phyloP scores from a whole-genome alignment of 2,113 vertebrate genomes.

The Sylvia atricapilla region DNA sequence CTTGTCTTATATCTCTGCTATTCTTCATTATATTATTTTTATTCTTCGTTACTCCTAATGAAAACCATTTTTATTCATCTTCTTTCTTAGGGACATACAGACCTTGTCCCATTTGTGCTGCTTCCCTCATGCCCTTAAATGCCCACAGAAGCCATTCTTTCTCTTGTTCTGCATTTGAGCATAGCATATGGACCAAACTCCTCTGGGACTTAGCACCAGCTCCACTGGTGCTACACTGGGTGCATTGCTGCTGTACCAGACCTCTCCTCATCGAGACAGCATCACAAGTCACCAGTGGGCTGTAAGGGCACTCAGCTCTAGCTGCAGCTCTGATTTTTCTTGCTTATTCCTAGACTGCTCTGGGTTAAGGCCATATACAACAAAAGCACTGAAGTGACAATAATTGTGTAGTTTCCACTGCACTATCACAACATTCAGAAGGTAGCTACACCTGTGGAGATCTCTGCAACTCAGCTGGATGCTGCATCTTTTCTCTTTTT shows the following conservation, averaged over 20 bases:
- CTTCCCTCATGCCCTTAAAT: not conserved
- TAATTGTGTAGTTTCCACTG: not conserved
- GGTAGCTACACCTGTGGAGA: not conserved
- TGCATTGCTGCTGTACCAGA: not conserved
- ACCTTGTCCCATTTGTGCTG: not conserved
- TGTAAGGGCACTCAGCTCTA: not conserved
- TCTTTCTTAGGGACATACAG: not conserved
- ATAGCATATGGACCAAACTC: fast-evolving
- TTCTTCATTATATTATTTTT: not conserved
- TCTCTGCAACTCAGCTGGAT: not conserved
- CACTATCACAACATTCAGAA: not conserved
- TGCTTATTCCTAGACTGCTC: not conserved
- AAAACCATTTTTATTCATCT: not conserved
- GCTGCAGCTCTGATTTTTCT: not conserved
- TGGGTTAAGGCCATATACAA: not conserved
- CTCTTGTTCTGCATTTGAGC: not conserved
- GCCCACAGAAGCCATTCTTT: not conserved
- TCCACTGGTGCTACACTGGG: not conserved
- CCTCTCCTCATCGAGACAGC: not conserved
- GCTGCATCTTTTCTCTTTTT: not conserved
- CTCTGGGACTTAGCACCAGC: not conserved
- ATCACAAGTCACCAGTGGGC: not conserved
- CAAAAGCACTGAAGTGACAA: not conserved
- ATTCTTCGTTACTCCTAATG: not conserved
- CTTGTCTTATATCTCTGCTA: not conserved